Percentiles rank a stretch among this genome's conserved stretches.
phyloP scores from a whole-genome alignment of 2,888 invertebrate species.

The Drosophila yooni region DNA sequence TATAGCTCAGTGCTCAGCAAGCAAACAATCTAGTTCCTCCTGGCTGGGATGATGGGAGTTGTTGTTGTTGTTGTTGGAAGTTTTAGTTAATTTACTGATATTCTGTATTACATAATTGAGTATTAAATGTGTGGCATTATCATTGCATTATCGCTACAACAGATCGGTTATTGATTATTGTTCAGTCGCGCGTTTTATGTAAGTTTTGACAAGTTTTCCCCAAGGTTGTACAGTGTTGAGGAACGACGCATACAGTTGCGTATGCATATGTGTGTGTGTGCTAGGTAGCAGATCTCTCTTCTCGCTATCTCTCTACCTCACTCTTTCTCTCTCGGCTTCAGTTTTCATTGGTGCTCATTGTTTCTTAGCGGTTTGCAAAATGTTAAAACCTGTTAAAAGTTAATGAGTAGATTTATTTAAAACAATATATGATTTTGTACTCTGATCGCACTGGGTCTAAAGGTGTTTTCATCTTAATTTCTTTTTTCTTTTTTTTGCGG shows the following conservation, averaged over 20 bases:
- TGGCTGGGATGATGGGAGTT: slow-evolving; percentile 1
- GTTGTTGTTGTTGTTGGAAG: neutral
- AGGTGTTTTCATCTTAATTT: neutral
- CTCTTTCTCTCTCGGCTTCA: neutral
- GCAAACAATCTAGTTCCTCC: slow-evolving; percentile 14
- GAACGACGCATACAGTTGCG: neutral
- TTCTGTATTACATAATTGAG: slow-evolving; percentile 13
- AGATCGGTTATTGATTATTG: neutral
- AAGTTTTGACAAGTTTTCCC: slow-evolving; percentile 1
- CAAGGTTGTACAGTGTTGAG: neutral
- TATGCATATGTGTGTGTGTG: neutral
- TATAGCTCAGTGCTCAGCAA: slow-evolving; percentile 51
- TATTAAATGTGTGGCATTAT: slow-evolving; percentile 14
- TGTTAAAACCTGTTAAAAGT: slow-evolving; percentile 33
- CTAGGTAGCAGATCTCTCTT: slow-evolving; percentile 29
- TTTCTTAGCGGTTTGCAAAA: slow-evolving; percentile 1
- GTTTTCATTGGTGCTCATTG: slow-evolving; percentile 3
- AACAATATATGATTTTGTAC: slow-evolving; percentile 55
- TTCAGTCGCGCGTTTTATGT: slow-evolving; percentile 2
- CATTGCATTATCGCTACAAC: slow-evolving; percentile 2
- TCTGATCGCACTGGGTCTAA: slow-evolving; percentile 58
- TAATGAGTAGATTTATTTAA: slow-evolving; percentile 50
- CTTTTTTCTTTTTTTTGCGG: neutral
- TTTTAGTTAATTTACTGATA: slow-evolving; percentile 8
- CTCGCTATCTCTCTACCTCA: neutral